phyloP scores from a whole-genome alignment of 2,797 vertebrate genomes.

The Luscinia luscinia region DNA sequence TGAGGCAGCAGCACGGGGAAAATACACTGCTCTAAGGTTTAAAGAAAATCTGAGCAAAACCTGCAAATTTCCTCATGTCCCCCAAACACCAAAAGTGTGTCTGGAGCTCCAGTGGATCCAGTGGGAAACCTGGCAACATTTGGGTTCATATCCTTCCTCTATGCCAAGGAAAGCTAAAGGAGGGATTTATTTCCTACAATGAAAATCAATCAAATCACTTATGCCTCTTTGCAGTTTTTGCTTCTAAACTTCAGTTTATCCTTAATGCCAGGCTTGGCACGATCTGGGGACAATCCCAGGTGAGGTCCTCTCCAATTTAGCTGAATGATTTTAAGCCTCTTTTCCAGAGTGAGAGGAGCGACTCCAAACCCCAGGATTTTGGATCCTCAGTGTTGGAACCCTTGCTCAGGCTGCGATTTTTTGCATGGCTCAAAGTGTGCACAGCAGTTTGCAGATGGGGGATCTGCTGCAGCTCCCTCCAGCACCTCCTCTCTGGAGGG shows the following conservation, averaged over 20 bases:
- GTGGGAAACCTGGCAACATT: background rate
- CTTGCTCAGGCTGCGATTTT: background rate
- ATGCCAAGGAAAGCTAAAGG: background rate
- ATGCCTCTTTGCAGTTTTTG: fast-evolving
- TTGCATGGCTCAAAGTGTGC: background rate
- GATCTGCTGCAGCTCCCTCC: background rate
- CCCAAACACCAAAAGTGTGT: background rate
- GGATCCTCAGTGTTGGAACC: no score
- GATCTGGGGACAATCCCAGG: background rate
- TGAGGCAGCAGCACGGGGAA: background rate
- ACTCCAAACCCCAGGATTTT: background rate
- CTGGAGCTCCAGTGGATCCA: background rate
- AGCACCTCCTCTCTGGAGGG: background rate
- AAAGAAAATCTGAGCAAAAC: background rate
- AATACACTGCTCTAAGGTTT: background rate
- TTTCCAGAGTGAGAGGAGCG: background rate
- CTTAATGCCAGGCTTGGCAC: background rate
- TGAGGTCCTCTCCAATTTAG: background rate
- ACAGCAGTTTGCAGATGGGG: background rate
- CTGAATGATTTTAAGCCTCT: background rate
- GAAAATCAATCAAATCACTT: background rate
- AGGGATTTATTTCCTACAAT: background rate
- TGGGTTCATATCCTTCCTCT: background rate
- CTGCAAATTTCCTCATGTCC: background rate
- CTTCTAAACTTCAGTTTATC: background rate